phyloP scores from a whole-genome alignment of 2,797 vertebrate species.

The Babyrousa celebensis region DNA sequence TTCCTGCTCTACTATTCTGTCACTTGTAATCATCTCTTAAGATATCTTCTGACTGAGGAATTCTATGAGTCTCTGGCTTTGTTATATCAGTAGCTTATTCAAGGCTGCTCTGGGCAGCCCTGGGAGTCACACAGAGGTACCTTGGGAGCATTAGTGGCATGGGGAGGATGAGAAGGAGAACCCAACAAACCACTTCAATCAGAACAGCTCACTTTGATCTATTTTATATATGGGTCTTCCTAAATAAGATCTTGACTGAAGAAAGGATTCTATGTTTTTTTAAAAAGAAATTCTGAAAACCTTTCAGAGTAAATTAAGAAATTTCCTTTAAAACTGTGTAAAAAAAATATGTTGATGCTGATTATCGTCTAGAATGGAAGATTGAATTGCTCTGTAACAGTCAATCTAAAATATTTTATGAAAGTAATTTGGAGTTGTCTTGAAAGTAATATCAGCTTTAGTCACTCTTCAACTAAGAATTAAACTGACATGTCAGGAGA shows the following conservation, averaged over 20 bases:
- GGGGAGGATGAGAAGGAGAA: neutral
- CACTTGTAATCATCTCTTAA: slow-evolving; percentile 3
- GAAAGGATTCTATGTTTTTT: slow-evolving; percentile 42
- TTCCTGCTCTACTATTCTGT: neutral
- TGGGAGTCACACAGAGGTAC: neutral
- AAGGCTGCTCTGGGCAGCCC: neutral
- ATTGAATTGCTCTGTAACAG: neutral
- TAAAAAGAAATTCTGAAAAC: neutral
- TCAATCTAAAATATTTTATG: slow-evolving; percentile 61
- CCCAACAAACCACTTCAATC: slow-evolving; percentile 62
- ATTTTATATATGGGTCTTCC: slow-evolving; percentile 78
- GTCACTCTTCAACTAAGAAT: slow-evolving; percentile 1
- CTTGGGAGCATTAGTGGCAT: neutral
- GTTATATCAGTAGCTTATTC: neutral
- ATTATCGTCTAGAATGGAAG: neutral
- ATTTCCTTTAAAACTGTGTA: slow-evolving; percentile 52
- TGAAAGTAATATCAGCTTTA: neutral
- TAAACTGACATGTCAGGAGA: slow-evolving; percentile 15
- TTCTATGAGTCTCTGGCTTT: neutral
- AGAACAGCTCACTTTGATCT: slow-evolving; percentile 74
- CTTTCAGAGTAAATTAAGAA: slow-evolving; percentile 38
- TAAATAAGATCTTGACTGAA: slow-evolving; percentile 75
- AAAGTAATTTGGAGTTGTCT: slow-evolving; percentile 41
- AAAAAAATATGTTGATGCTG: slow-evolving; percentile 46
- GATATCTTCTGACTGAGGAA: slow-evolving; percentile 27